These are phyloP conservation scores for Bucco capensis DNA, from an alignment of 2,113 vertebrate genomes.

Conservation along the genomic window DNA sequence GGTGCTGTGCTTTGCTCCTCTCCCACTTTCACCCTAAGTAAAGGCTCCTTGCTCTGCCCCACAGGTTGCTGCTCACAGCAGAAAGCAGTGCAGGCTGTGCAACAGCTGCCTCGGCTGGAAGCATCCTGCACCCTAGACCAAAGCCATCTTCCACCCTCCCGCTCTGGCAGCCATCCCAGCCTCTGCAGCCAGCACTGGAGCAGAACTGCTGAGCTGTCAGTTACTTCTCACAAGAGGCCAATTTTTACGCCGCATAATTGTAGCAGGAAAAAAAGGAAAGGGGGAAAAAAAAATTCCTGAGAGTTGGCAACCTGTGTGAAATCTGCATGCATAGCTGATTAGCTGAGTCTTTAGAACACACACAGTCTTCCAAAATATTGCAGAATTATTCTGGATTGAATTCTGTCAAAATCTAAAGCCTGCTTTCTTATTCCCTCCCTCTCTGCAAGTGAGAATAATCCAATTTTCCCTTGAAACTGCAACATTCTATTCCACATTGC, in stretches of 20 bases:
- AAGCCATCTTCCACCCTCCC: slow-evolving; percentile 14
- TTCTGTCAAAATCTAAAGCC: slow-evolving; percentile 43
- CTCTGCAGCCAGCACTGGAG: slow-evolving; percentile 60
- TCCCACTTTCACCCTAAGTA: background rate
- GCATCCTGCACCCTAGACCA: background rate
- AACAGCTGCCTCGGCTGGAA: slow-evolving; percentile 42
- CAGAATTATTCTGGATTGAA: slow-evolving; percentile 50
- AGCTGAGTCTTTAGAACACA: slow-evolving; percentile 33
- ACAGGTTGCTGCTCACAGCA: background rate
- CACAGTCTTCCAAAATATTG: slow-evolving; percentile 48
- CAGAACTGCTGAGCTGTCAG: slow-evolving; percentile 66
- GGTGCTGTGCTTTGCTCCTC: background rate
- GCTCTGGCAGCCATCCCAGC: slow-evolving; percentile 36
- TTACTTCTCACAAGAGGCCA: slow-evolving; percentile 57
- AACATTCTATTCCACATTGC: slow-evolving; percentile 35
- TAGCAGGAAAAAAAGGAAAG: background rate
- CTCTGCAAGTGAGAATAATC: slow-evolving; percentile 34
- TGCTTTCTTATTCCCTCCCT: slow-evolving; percentile 35
- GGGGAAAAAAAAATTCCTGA: background rate
- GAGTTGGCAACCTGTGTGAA: background rate
- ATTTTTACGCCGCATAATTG: slow-evolving; percentile 65
- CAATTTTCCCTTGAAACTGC: slow-evolving; percentile 47
- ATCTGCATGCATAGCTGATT: slow-evolving; percentile 56
- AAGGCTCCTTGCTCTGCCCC: background rate
- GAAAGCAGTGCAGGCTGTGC: background rate